Base-by-base conservation (phyloP, 2,888 invertebrate genomes). In the Zaprionus lineosus region DNA sequence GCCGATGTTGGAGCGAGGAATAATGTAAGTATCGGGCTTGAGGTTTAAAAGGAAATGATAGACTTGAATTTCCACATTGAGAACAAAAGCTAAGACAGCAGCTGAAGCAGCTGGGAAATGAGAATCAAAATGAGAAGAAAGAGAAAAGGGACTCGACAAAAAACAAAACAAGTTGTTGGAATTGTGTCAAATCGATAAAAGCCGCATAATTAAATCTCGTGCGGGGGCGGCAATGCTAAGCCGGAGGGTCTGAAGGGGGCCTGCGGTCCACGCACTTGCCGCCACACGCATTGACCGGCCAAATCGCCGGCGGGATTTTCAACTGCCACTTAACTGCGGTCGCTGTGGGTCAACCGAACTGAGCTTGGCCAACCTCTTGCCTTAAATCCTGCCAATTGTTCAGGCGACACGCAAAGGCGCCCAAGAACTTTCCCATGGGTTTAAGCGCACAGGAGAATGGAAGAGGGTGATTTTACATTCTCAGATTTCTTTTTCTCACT, bases 1-100 rank as follows among this genome's bases (percentile, higher is more conserved):
- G 95, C 96, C 5, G 96, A 97, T 89, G 94, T 98, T 57, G 95
- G 97, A 69, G 95, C 96, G 34, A 93, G 96, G 83, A 97, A 97
- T 87, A 96, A 96, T 91, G 98, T 98, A 91, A 95, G 96, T 92
- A 55, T 59, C 46, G 33, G 53, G 36, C 48, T 29, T 33, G 24
- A n/a, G n/a, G n/a, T n/a, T n/a, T n/a, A n/a, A n/a, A n/a, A n/a
- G n/a, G n/a, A n/a, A n/a, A n/a, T n/a, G n/a, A n/a, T n/a, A n/a
- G n/a, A n/a, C n/a, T n/a, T n/a, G n/a, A n/a, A n/a, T n/a, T n/a
- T n/a, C n/a, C n/a, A n/a, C n/a, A n/a, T n/a, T n/a, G n/a, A n/a
- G n/a, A n/a, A n/a, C n/a, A n/a, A n/a, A n/a, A n/a, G n/a, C n/a
- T n/a, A n/a, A n/a, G n/a, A n/a, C n/a, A n/a, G n/a, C n/a, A n/a